Evolutionary conservation across 2,888 invertebrate species (phyloP), one percentile per base, ranked within the genome.

Genomic region (Ochlodes sylvanus): DNA sequence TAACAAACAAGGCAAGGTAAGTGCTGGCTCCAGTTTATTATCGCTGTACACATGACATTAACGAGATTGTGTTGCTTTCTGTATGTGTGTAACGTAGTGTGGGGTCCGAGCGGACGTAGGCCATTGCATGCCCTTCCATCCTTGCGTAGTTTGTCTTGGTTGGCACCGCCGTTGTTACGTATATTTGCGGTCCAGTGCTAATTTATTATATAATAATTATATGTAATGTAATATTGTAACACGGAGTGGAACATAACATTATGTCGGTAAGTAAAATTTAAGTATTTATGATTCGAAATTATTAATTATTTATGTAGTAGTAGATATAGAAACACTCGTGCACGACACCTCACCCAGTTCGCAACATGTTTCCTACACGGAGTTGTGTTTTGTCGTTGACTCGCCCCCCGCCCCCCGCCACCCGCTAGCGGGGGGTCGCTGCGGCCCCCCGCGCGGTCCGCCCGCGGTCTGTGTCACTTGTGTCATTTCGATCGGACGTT

Each of bases 231-330:
- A 79, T 76, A 77, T 77, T 78, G 7, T 87, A 86, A 86, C 83
- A 79, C 76, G 78, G 83, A 85, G 77, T 79, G 85, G 82, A 85
- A 78, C 78, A 76, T 72, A 77, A 80, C 63, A 74, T 76, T 75
- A 77, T 75, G 74, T 79, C 76, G 91, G 91, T 91, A 83, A 91
- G 91, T 91, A 86, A 82, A 71, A 72, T 81, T 82, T 81, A 76
- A 75, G 76, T 83, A 80, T 80, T 80, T 72, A 71, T 72, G 70
- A 69, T 77, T 73, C 55, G 65, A 32, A 71, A 67, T 42, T 52
- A 52, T 52, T 52, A 61, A 54, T 54, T 70, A 73, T 70, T 69
- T 58, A 67, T 70, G 68, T 71, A 70, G 69, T 56, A 42, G 2
- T 68, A 68, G 68, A 62, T 9, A 32, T 41, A 68, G 62, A 50